phyloP scores from a whole-genome alignment of 1,140 invertebrate genomes.

The Meloidogyne floridensis region DNA sequence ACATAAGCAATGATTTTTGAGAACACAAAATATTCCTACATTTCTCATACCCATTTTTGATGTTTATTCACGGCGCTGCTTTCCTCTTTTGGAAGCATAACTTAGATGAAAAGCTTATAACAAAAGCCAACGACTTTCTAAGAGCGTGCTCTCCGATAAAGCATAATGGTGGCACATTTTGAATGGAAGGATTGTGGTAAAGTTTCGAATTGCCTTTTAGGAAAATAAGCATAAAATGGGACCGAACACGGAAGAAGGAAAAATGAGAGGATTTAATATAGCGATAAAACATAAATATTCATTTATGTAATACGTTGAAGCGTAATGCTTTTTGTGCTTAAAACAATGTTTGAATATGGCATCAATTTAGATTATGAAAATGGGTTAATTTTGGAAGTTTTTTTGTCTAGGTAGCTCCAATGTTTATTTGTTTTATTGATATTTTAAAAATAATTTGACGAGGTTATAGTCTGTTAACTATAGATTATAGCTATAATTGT shows the following conservation, averaged over 20 bases:
- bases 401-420: no score
- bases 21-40: neutral
- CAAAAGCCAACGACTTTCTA: neutral
- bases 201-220: slow-evolving; percentile 7
- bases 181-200: neutral
- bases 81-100: slow-evolving; percentile 7
- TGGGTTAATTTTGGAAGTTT: neutral
- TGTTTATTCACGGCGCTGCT: neutral
- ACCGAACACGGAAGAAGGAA: neutral
- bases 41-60: neutral
- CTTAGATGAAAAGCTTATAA: neutral
- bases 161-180: neutral
- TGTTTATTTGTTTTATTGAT: no score
- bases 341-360: neutral
- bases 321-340: neutral
- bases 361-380: slow-evolving; percentile 2
- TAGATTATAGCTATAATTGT: no score
- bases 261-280: neutral
- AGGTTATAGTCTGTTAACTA: no score
- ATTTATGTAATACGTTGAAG: neutral
- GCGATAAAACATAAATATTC: neutral
- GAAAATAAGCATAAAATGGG: slow-evolving; percentile 2
- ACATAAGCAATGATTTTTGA: neutral
- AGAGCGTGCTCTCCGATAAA: neutral
- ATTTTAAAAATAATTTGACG: no score